Percentiles rank a stretch among this genome's conserved stretches.
Evolutionary conservation across 2,888 invertebrate genomes (phyloP).

Genomic region (Xanthia icteritia): DNA sequence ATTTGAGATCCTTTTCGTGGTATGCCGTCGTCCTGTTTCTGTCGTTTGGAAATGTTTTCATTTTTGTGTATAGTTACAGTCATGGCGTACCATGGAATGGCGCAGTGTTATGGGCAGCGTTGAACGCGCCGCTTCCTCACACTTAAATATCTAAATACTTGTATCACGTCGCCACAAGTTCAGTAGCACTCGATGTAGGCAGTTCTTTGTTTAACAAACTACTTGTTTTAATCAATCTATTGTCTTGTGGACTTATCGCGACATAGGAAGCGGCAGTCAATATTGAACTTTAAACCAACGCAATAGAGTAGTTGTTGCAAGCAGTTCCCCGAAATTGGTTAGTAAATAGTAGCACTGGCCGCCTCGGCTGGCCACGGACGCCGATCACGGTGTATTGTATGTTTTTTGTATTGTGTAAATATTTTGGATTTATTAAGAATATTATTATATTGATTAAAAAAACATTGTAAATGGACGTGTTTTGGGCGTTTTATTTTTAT

Average conservation of each 20-base stretch:
- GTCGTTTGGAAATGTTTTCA: constrained; percentile 29
- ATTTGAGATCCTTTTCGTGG: constrained; percentile 39
- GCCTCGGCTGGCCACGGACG: constrained; percentile 78
- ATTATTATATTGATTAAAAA: constrained; percentile 91
- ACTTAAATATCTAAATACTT: constrained; percentile 30
- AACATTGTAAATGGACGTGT: constrained; percentile 87
- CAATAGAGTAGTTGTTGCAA: constrained; percentile 68
- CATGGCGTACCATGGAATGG: constrained; percentile 47
- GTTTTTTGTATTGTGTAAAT: constrained; percentile 91
- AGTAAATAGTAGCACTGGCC: constrained; percentile 64
- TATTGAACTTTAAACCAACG: constrained; percentile 61
- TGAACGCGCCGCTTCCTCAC: constrained; percentile 46
- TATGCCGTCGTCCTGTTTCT: constrained; percentile 26
- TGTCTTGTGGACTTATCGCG: constrained; percentile 49
- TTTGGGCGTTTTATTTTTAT: constrained; percentile 77
- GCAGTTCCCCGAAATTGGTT: constrained; percentile 64
- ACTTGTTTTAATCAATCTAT: constrained; percentile 47
- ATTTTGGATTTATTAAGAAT: constrained; percentile 91
- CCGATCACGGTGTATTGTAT: constrained; percentile 87
- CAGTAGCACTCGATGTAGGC: constrained; percentile 25
- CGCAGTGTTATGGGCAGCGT: constrained; percentile 39
- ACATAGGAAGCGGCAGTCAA: constrained; percentile 63
- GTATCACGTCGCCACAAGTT: constrained; percentile 30
- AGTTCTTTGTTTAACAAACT: constrained; percentile 49
- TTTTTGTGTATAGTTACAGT: constrained; percentile 13